Conservation (phyloP, 2,797 vertebrate species). For the Syncerus caffer region DNA sequence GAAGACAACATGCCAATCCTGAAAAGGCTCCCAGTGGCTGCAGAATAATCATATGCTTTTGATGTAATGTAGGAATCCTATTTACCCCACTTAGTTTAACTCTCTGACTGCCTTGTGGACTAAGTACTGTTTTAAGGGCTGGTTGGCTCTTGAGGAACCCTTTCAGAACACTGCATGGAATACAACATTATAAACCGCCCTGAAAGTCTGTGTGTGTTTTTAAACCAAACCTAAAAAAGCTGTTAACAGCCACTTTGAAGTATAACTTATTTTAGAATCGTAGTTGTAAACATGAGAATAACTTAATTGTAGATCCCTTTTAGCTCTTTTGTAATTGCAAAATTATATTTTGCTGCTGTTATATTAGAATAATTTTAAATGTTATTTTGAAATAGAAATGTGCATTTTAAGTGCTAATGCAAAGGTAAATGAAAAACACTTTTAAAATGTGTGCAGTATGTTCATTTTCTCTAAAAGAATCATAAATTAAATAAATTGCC, state of each 20-base stretch:
- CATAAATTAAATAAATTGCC: neutral
- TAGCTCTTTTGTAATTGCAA: conserved; percentile 42
- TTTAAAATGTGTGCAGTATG: neutral
- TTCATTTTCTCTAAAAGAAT: neutral
- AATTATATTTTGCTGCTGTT: neutral
- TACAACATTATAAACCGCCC: neutral
- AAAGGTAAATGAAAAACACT: neutral
- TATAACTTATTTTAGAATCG: conserved; percentile 18
- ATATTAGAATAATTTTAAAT: neutral
- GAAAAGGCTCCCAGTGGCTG: neutral
- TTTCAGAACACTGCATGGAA: neutral
- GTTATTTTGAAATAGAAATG: neutral
- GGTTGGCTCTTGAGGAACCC: neutral
- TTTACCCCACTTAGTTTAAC: neutral
- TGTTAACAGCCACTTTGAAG: neutral
- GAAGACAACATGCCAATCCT: neutral
- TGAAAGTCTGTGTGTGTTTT: neutral
- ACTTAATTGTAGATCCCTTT: neutral
- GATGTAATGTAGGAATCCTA: neutral
- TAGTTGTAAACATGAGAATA: neutral
- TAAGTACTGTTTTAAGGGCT: neutral
- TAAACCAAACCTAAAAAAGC: neutral
- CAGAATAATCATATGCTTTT: neutral
- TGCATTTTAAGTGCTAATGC: neutral
- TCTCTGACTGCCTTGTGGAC: neutral